Base-by-base conservation (phyloP, 1,140 invertebrate species). In the Macrosteles quadrilineatus region DNA sequence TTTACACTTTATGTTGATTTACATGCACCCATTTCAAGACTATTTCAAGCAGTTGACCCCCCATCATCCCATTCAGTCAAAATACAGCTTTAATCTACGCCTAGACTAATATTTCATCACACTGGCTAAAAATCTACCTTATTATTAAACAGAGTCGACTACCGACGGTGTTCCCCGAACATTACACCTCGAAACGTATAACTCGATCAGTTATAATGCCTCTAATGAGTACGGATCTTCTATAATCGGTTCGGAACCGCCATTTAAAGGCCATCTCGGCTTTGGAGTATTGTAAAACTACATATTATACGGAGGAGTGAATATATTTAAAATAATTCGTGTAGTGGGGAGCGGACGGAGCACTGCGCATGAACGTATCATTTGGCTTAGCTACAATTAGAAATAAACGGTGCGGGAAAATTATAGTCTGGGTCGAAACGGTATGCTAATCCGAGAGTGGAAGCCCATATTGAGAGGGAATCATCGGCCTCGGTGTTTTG, bases 391-490 rank as follows among this genome's bases (percentile, higher is more conserved):
- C 55, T 59, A 59, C 55, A 59, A 59, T 59, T 59, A 66, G 63
- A 66, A 43, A 66, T 66, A 66, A 66, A 66, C 63, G 63, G 32
- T 45, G 63, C 40, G 32, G 63, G 63, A 21, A 66, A 66, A 66
- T 66, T 43, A 66, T 43, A 66, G n/a, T 32, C 27, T 25, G 40
- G 27, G 63, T 63, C 21, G n/a, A 63, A 66, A 66, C 63, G 32
- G 40, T 66, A 66, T 66, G 63, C 63, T 66, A 66, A 66, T 66
- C 40, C 63, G 32, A 27, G 32, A 43, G 63, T 43, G 32, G 63
- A 30, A 45, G 63, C 40, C 63, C 63, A 66, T 45, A 63, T 63
- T 43, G 63, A 66, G 63, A 45, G 40, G 32, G 36, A 66, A 27
- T 27, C 21, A 14, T 29, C 36, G 40, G 1, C 32, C 12, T n/a